phyloP scores from a whole-genome alignment of 2,888 invertebrate genomes.

The Vanessa cardui region DNA sequence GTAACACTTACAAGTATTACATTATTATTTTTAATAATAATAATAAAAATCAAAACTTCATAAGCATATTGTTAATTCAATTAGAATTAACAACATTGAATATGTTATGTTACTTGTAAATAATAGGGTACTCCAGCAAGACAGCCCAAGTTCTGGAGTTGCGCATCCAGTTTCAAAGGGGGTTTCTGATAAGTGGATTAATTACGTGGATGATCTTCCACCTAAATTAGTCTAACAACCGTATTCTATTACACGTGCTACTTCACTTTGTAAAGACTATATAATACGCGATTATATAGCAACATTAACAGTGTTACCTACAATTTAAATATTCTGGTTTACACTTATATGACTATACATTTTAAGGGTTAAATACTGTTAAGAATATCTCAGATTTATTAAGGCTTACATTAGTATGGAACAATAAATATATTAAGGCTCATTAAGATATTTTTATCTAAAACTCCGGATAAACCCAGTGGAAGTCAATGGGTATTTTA shows the following conservation, averaged over 20 bases:
- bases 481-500: too few relatives aligned
- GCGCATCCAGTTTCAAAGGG: constrained; percentile 68
- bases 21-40: too few relatives aligned
- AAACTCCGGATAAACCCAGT: too few relatives aligned
- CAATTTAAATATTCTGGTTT: neutral
- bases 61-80: constrained; percentile 30
- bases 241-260: constrained; percentile 56
- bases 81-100: constrained; percentile 12
- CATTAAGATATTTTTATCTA: too few relatives aligned
- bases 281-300: neutral
- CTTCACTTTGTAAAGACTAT: constrained; percentile 33
- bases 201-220: constrained; percentile 75
- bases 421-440: too few relatives aligned
- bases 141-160: constrained; percentile 44
- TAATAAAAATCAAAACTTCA: constrained; percentile 14
- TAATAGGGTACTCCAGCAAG: constrained; percentile 30
- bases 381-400: too few relatives aligned
- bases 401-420: too few relatives aligned
- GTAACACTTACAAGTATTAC: too few relatives aligned
- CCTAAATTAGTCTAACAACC: constrained; percentile 72
- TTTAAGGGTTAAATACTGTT: too few relatives aligned
- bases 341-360: neutral
- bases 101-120: constrained; percentile 15
- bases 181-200: constrained; percentile 74
- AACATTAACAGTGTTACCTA: neutral